A percentile compares a stretch with the other conserved stretches of the same genome.
These are phyloP conservation scores for Streptopelia turtur DNA, from an alignment of 2,797 vertebrate genomes.

Conservation along the genomic window DNA sequence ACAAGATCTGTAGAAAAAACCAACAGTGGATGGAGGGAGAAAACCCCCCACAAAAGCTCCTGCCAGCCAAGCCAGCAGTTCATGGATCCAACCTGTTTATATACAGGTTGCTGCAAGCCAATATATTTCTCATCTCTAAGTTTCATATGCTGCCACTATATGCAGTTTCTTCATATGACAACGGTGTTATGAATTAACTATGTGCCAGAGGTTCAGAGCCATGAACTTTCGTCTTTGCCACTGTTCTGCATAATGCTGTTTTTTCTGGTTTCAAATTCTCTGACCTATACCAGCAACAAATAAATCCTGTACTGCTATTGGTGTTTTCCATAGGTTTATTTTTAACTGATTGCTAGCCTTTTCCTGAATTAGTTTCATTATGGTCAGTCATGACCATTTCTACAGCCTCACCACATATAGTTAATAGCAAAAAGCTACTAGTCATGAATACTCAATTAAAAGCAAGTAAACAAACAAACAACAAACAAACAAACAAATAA, in stretches of 20 bases:
- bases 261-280: not conserved
- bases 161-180: not conserved
- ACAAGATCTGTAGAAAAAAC: not conserved
- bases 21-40: not conserved
- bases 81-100: rapidly evolving
- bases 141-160: not conserved
- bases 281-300: not conserved
- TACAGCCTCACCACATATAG: not conserved
- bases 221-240: not conserved
- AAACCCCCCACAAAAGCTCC: not conserved
- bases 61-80: not conserved
- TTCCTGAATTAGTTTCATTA: not conserved
- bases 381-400: not conserved
- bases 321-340: not conserved
- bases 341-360: not conserved
- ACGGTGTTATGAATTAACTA: not conserved
- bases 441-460: not conserved
- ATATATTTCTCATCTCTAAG: not conserved
- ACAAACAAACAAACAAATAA: not conserved
- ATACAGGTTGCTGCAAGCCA: not conserved
- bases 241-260: not conserved
- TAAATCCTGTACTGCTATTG: not conserved
- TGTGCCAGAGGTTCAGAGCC: not conserved
- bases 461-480: not conserved
- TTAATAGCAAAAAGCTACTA: not conserved